Conservation (phyloP, 2,888 invertebrate genomes). For the Stenurella melanura region DNA sequence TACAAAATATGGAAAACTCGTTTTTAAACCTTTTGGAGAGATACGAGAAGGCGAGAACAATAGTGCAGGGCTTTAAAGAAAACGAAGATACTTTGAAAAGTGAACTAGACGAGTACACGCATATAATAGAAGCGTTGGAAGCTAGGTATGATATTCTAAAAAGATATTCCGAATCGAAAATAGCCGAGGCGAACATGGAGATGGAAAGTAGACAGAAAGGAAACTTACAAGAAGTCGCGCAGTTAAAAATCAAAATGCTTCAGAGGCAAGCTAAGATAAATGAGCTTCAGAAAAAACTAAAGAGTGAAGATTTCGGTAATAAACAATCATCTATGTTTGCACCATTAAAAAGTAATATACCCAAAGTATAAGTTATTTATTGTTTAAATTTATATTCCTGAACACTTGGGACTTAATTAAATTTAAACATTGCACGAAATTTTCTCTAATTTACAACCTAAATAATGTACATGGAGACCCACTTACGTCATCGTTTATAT, state of each 20-base stretch:
- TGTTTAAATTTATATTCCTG: slow-evolving; percentile 10
- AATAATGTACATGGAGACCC: too few relatives aligned
- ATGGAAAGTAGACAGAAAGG: slow-evolving; percentile 60
- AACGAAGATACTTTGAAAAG: slow-evolving; percentile 64
- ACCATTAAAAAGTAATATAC: slow-evolving; percentile 60
- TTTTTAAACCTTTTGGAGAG: slow-evolving; percentile 67
- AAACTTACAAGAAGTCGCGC: slow-evolving; percentile 63
- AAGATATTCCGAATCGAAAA: slow-evolving; percentile 60
- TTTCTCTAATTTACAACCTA: too few relatives aligned
- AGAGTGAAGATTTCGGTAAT: slow-evolving; percentile 47
- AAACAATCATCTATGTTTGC: slow-evolving; percentile 61
- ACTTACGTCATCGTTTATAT: too few relatives aligned
- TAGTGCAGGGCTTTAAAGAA: slow-evolving; percentile 64
- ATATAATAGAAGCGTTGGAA: slow-evolving; percentile 58
- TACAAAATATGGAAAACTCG: slow-evolving; percentile 65
- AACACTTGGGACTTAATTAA: too few relatives aligned
- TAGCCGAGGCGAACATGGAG: slow-evolving; percentile 62
- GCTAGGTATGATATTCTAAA: slow-evolving; percentile 62
- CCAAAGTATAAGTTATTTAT: slow-evolving; percentile 40
- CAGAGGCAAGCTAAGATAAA: slow-evolving; percentile 63
- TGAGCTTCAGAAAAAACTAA: slow-evolving; percentile 63
- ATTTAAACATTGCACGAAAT: too few relatives aligned
- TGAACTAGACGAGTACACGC: slow-evolving; percentile 62
- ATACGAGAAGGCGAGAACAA: slow-evolving; percentile 65
- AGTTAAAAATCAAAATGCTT: slow-evolving; percentile 63